These are phyloP conservation scores for Cavia porcellus DNA, from an alignment of 2,113 vertebrate species.

Conservation along the genomic window DNA sequence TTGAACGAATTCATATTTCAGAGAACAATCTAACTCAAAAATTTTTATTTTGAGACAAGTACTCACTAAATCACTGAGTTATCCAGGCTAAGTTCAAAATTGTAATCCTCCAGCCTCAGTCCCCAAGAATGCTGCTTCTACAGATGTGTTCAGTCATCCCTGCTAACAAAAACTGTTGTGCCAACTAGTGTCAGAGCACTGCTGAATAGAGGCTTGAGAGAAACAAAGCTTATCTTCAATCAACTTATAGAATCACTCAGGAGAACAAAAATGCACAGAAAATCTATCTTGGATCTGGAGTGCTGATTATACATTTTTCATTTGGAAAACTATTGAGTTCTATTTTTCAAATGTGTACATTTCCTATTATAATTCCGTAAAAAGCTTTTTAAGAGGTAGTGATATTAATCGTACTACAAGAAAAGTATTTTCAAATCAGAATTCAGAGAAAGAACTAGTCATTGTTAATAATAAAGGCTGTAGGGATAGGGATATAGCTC, in stretches of 20 bases:
- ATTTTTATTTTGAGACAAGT: not conserved
- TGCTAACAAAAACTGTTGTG: slow-evolving; percentile 36
- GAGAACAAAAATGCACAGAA: slow-evolving; percentile 67
- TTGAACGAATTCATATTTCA: slow-evolving; percentile 14
- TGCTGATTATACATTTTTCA: slow-evolving; percentile 28
- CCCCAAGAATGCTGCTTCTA: not conserved
- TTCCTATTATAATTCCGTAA: slow-evolving; percentile 45
- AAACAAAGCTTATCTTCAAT: slow-evolving; percentile 8
- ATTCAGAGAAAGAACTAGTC: not conserved
- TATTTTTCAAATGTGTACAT: not conserved
- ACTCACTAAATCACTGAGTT: not conserved
- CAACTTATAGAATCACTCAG: slow-evolving; percentile 54
- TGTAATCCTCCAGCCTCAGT: not conserved
- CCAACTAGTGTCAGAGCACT: not conserved
- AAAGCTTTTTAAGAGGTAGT: not conserved
- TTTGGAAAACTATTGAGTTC: slow-evolving; percentile 42
- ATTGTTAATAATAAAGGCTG: slow-evolving; percentile 7
- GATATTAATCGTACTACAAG: slow-evolving; percentile 1
- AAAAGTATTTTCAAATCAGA: not conserved
- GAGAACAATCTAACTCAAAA: slow-evolving; percentile 4
- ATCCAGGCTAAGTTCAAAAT: not conserved
- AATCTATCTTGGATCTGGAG: slow-evolving; percentile 57
- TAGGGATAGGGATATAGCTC: too few species aligned
- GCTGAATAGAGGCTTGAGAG: not conserved
- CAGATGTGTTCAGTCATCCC: not conserved